Evolutionary conservation across 2,113 vertebrate genomes (phyloP).

Genomic region (Arenaria interpres): DNA sequence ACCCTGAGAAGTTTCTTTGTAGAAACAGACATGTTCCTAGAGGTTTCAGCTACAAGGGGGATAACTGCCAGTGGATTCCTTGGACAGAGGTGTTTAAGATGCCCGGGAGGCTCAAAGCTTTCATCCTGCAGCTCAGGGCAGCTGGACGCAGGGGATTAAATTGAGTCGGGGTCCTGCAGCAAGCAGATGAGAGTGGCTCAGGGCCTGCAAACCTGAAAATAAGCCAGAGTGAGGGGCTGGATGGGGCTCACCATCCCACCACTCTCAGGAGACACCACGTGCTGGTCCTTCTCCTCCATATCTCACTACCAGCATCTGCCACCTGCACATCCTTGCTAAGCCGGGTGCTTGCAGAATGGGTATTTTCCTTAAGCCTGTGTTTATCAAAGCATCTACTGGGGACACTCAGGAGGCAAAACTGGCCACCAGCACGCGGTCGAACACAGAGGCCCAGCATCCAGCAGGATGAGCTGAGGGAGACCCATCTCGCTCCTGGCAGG

Average conservation of each 20-base stretch:
- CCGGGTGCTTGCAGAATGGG: not conserved
- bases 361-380: not conserved
- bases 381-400: not conserved
- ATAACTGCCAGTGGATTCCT: not conserved
- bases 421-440: rapidly evolving
- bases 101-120: not conserved
- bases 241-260: not conserved
- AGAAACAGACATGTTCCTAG: not conserved
- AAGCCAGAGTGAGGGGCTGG: not conserved
- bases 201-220: not conserved
- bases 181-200: not conserved
- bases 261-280: not conserved
- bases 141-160: not conserved
- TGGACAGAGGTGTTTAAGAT: not conserved
- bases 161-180: rapidly evolving
- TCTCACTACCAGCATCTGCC: not conserved
- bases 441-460: not conserved
- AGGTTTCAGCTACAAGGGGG: not conserved
- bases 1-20: not conserved
- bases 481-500: not conserved
- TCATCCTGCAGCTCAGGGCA: not conserved
- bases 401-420: not conserved
- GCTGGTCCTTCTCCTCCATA: not conserved
- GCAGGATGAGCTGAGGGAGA: not conserved
- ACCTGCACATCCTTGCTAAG: not conserved